These are phyloP conservation scores for Porites cylindrica DNA, from an alignment of 92 coral and sea anemone genomes.

Conservation along the genomic window DNA sequence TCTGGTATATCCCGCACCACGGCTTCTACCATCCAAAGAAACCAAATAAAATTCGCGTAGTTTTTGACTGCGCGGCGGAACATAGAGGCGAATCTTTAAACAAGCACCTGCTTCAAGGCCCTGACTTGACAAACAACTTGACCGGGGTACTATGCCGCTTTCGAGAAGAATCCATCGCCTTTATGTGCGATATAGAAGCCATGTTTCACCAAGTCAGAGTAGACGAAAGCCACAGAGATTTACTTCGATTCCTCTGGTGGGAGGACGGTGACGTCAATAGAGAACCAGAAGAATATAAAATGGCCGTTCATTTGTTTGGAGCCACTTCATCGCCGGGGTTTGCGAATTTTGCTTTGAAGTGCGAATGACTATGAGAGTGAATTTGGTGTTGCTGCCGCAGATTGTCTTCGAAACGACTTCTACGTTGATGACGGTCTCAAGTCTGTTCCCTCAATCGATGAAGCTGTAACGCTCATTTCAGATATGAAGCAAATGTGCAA, in stretches of 20 bases:
- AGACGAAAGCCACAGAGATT: slow-evolving; percentile 48
- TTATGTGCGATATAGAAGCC: slow-evolving; percentile 68
- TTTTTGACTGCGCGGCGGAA: slow-evolving; percentile 57
- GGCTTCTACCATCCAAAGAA: slow-evolving; percentile 66
- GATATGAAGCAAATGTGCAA: slow-evolving; percentile 40
- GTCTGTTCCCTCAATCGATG: slow-evolving; percentile 50
- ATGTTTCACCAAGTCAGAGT: slow-evolving; percentile 78
- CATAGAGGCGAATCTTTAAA: slow-evolving; percentile 57
- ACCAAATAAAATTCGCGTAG: slow-evolving; percentile 64
- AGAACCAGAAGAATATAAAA: slow-evolving; percentile 44
- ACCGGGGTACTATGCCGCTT: slow-evolving; percentile 65
- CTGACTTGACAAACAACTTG: slow-evolving; percentile 70
- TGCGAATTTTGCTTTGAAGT: too few relatives aligned
- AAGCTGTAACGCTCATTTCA: slow-evolving; percentile 44
- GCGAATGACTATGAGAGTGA: slow-evolving; percentile 48
- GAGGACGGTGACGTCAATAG: slow-evolving; percentile 40
- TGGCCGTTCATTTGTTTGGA: slow-evolving; percentile 67
- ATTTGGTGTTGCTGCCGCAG: slow-evolving; percentile 46
- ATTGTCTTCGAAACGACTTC: slow-evolving; percentile 58
- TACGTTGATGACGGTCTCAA: slow-evolving; percentile 73
- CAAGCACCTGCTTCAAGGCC: slow-evolving; percentile 75
- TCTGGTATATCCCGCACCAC: slow-evolving; percentile 72
- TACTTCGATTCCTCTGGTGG: slow-evolving; percentile 73
- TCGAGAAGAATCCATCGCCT: slow-evolving; percentile 48
- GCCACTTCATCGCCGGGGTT: slow-evolving; percentile 76